Evolutionary conservation across 2,797 vertebrate genomes (phyloP).

Genomic region (Tokudaia muenninki): DNA sequence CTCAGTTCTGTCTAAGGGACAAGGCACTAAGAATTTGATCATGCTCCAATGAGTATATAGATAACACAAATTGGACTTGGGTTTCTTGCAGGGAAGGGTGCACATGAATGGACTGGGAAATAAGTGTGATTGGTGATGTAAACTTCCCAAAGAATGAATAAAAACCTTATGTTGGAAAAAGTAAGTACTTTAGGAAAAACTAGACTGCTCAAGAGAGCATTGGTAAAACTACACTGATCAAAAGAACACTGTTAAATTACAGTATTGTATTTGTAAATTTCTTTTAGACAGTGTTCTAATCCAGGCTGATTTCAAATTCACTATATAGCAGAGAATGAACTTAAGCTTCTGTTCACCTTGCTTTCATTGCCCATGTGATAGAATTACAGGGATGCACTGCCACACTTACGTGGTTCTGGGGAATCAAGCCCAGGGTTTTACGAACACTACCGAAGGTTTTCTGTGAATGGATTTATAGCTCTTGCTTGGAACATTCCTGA

Average conservation of each 20-base stretch:
- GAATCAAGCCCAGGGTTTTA: neutral
- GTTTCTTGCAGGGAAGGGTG: neutral
- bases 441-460: neutral
- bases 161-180: neutral
- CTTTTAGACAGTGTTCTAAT: neutral
- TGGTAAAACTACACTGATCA: slow-evolving; percentile 69
- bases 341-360: neutral
- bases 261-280: slow-evolving; percentile 60
- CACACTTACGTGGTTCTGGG: neutral
- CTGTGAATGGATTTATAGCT: neutral
- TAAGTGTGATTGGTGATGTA: neutral
- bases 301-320: neutral
- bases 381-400: neutral
- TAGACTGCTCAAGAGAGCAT: slow-evolving; percentile 75
- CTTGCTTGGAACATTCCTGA: slow-evolving; percentile 80
- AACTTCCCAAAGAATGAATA: neutral
- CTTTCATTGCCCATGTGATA: too few species aligned
- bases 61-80: neutral
- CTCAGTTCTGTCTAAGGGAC: neutral
- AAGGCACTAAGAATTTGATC: neutral
- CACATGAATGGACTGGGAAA: neutral
- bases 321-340: neutral
- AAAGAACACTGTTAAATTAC: slow-evolving; percentile 78
- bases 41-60: neutral
- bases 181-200: neutral